Evolutionary conservation across 30 jellyfish, hydroid and myxozoan species (phyloP).

Genomic region (Chrysaora quinquecirrha): DNA sequence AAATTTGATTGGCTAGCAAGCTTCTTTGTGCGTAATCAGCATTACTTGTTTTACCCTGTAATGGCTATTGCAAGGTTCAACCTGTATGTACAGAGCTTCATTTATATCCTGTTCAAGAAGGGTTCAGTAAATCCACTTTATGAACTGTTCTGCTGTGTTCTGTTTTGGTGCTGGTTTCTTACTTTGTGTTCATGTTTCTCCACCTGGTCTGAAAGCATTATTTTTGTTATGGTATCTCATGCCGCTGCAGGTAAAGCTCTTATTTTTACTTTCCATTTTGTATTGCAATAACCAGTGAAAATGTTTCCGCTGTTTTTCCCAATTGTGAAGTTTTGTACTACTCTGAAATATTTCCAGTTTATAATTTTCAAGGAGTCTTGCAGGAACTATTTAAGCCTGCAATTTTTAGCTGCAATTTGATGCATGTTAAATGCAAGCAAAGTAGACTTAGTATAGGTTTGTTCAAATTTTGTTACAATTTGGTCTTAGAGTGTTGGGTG

Average conservation of each 20-base stretch:
- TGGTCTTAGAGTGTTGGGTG: no score
- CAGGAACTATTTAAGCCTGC: no score
- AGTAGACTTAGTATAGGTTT: no score
- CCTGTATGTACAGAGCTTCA: constrained; percentile 89
- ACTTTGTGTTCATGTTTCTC: constrained; percentile 60
- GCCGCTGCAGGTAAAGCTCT: constrained; percentile 81
- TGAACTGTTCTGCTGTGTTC: constrained; percentile 53
- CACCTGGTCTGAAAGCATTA: constrained; percentile 50
- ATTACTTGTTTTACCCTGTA: constrained; percentile 76
- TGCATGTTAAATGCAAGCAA: no score
- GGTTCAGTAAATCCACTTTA: background rate
- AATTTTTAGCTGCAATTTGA: no score
- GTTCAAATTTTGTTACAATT: no score
- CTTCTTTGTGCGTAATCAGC: constrained; percentile 78
- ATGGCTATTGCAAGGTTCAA: constrained; percentile 94
- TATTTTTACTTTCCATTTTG: no score
- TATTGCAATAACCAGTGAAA: no score
- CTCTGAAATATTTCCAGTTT: no score
- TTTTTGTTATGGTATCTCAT: constrained; percentile 79
- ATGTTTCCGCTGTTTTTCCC: no score
- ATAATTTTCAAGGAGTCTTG: no score
- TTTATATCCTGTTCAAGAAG: constrained; percentile 36
- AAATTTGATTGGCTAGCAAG: constrained; percentile 69
- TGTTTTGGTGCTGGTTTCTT: constrained; percentile 80
- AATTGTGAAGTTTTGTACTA: no score